Evolutionary conservation across 2,113 vertebrate genomes (phyloP), one percentile per base, ranked within the genome.

Genomic region (Microcebus jonahi): DNA sequence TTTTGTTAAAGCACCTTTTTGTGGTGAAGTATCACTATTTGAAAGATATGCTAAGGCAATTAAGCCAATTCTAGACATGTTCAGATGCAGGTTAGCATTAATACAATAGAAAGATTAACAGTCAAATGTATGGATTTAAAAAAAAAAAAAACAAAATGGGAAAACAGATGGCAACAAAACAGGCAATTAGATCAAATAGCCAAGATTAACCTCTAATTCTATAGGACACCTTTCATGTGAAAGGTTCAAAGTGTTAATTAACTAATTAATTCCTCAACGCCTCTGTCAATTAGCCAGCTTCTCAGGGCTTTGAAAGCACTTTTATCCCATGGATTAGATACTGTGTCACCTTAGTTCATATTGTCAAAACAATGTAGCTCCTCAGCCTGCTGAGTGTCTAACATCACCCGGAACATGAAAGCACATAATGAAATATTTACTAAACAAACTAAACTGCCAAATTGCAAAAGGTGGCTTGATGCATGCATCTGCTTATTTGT

Each of bases 201-300:
- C 96, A 90, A 92, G 57, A 88, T 63, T 57, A 96, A 92, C 59
- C 94, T 89, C 94, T 79, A 92, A 92, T 96, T 94, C 90, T 76
- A 88, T 3, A 95, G 80, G 63, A 96, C 50, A 82, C 29, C 85
- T 91, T 96, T 89, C 85, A 94, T 50, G 34, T 82, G 94, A 95
- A 96, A 94, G 59, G 63, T 48, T 94, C 68, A 14, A 85, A 83
- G 91, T 96, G 91, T 91, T 96, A 96, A 97, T 96, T 95, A 96
- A 90, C 48, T 87, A 96, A 96, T 94, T 87, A 96, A 96, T 94
- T 95, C 53, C 79, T 96, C 79, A 93, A 57, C n/a, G 68, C 82
- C 83, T 93, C 92, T 65, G 83, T 86, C 93, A 96, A 94, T 97
- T 91, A 97, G 67, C 29, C 91, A 86, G 82, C 82, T 87, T 94